phyloP scores from a whole-genome alignment of 1,140 invertebrate genomes.

The Laupala kohalensis region DNA sequence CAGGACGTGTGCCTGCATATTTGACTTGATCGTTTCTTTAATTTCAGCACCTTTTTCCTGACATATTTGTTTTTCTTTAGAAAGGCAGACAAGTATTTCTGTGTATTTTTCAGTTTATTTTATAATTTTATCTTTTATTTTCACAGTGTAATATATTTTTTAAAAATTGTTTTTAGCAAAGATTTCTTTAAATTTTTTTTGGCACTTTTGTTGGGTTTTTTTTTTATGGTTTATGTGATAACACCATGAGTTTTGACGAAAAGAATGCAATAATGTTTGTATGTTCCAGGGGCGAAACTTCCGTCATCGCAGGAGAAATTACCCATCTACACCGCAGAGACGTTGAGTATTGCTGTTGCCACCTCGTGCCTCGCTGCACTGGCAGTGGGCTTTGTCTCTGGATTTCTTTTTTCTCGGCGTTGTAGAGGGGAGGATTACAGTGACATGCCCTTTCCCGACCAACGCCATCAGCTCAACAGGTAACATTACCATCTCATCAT shows the following conservation, averaged over 20 bases:
- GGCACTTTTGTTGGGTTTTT: too few relatives aligned
- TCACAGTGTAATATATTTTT: too few relatives aligned
- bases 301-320: constrained; percentile 34
- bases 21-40: too few relatives aligned
- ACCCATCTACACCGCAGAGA: constrained; percentile 65
- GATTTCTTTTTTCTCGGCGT: constrained; percentile 66
- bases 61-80: too few relatives aligned
- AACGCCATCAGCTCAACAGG: constrained; percentile 44
- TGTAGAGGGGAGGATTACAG: constrained; percentile 54
- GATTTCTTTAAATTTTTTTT: too few relatives aligned
- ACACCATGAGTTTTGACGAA: background rate
- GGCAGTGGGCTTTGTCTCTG: constrained; percentile 66
- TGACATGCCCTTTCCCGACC: constrained; percentile 57
- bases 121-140: too few relatives aligned
- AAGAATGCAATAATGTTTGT: background rate
- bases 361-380: constrained; percentile 64
- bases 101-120: too few relatives aligned
- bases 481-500: constrained; percentile 15
- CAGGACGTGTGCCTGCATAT: too few relatives aligned
- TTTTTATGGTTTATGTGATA: too few relatives aligned
- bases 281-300: constrained; percentile 20
- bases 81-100: too few relatives aligned
- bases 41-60: too few relatives aligned
- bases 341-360: constrained; percentile 60
- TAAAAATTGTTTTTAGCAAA: too few relatives aligned